phyloP scores from a whole-genome alignment of 30 jellyfish, hydroid and myxozoan genomes.

The Chrysaora quinquecirrha region DNA sequence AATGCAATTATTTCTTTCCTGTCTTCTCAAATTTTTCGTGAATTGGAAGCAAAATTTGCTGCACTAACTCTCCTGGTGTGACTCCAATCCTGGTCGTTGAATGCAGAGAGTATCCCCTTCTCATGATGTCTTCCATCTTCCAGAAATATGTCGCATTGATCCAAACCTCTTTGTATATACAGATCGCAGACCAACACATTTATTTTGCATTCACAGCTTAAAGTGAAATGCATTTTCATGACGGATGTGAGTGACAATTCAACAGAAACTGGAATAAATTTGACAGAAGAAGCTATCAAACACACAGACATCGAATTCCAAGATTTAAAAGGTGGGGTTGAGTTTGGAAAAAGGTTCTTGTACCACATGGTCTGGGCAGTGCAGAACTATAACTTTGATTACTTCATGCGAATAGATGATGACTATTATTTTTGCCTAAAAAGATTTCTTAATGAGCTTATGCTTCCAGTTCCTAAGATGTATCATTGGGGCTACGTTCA shows the following conservation, averaged over 20 bases:
- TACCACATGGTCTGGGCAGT: constrained; percentile 92
- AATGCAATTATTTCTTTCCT: no score
- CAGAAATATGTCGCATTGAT: background rate
- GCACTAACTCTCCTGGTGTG: no score
- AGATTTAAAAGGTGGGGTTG: constrained; percentile 77
- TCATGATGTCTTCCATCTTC: background rate
- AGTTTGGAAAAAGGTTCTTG: constrained; percentile 82
- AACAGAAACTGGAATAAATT: no score
- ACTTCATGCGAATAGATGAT: constrained; percentile 85
- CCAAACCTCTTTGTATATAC: no score
- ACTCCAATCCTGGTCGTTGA: no score
- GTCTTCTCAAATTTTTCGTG: no score
- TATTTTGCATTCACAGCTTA: no score
- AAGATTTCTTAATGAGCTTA: constrained; percentile 64
- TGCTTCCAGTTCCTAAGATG: constrained; percentile 39
- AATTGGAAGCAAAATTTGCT: no score
- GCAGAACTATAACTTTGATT: constrained; percentile 77
- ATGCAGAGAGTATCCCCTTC: no score
- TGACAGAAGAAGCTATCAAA: constrained; percentile 39
- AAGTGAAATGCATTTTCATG: constrained; percentile 59
- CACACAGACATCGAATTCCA: constrained; percentile 69
- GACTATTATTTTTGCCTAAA: constrained; percentile 78
- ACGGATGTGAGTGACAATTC: constrained; percentile 58
- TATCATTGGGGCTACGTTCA: constrained; percentile 87
- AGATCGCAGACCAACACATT: no score